Conservation (phyloP, 2,888 invertebrate species). For the Hydroisotoma schaefferi region DNA sequence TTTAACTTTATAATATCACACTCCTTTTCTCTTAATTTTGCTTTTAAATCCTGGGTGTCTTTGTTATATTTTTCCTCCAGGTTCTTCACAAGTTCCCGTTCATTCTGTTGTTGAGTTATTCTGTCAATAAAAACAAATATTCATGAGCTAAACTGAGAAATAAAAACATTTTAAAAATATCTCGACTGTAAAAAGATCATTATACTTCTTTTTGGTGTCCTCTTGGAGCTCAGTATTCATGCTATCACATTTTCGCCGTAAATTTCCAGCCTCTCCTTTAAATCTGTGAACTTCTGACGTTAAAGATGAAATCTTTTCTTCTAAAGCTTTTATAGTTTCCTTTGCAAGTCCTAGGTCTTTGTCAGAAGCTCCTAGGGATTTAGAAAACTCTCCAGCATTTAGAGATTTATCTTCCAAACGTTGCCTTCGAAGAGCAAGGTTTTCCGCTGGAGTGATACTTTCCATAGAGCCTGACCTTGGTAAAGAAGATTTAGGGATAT, state of each 20-base stretch:
- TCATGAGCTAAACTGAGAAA: no score
- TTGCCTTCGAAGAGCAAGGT: not conserved
- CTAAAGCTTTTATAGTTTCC: constrained; percentile 1
- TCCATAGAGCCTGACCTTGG: not conserved
- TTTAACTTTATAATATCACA: no score
- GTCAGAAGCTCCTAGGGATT: not conserved
- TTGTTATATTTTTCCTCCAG: no score
- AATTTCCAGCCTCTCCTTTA: not conserved
- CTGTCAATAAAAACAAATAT: no score
- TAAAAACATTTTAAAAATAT: no score
- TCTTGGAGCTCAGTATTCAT: not conserved
- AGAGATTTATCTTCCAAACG: not conserved
- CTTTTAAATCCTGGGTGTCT: no score
- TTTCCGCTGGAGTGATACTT: not conserved
- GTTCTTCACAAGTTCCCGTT: no score
- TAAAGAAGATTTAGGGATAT: not conserved
- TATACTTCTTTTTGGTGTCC: not conserved
- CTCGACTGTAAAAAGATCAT: no score
- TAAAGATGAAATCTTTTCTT: not conserved
- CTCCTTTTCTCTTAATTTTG: no score
- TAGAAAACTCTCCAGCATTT: not conserved
- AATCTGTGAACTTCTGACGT: not conserved
- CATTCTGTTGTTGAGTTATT: no score
- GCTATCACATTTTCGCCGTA: not conserved
- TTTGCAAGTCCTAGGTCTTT: not conserved